phyloP scores from a whole-genome alignment of 37 sponge, comb jelly and placozoan genomes.

The Corticium candelabrum region DNA sequence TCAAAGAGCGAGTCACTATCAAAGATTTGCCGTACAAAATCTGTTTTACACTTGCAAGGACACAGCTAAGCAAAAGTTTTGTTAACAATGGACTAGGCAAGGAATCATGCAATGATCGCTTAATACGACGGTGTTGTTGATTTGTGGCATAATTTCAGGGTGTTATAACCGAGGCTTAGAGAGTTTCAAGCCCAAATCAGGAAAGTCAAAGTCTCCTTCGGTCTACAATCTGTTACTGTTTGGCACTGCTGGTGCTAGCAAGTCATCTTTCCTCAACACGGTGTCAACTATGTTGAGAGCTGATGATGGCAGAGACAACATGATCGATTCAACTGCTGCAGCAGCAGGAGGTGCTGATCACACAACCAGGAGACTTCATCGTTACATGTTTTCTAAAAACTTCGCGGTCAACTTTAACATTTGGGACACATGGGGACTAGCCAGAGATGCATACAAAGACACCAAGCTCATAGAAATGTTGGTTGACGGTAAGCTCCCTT shows the following conservation, averaged over 20 bases:
- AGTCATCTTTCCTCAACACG: background rate
- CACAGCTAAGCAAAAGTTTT: too few species aligned
- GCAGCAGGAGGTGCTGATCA: background rate
- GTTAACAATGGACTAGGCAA: too few species aligned
- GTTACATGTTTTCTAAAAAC: background rate
- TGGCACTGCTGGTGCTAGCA: background rate
- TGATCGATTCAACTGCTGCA: background rate
- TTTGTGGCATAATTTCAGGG: too few species aligned
- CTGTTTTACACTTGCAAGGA: too few species aligned
- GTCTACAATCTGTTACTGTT: background rate
- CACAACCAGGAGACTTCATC: background rate
- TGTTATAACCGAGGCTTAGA: background rate
- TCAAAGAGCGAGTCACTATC: background rate
- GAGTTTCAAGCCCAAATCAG: background rate
- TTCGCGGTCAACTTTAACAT: background rate
- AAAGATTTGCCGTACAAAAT: too few species aligned
- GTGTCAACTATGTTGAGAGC: background rate
- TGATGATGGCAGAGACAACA: background rate
- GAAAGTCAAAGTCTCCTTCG: background rate
- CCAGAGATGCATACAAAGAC: background rate
- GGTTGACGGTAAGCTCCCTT: background rate
- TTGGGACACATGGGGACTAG: conserved; percentile 1
- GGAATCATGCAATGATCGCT: too few species aligned
- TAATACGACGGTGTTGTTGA: too few species aligned
- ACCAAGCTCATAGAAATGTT: background rate